Percentiles rank a stretch among this genome's conserved stretches.
Conservation (phyloP, 2,888 invertebrate species). For the Cataglyphis albicans region DNA sequence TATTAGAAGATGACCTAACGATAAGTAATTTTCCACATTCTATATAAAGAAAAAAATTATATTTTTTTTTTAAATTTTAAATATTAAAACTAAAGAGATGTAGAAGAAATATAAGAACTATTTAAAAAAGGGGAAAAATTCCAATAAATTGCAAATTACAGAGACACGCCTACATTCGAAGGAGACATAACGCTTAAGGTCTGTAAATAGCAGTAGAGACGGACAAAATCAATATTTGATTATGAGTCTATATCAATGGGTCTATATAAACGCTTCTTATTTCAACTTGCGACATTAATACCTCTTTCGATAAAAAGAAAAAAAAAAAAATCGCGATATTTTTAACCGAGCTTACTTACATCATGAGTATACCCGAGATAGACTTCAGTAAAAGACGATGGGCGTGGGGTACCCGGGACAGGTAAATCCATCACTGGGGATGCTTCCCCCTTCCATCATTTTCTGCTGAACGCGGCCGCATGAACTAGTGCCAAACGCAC, state of each 20-base stretch:
- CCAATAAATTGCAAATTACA: neutral
- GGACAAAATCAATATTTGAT: constrained; percentile 3
- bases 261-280: neutral
- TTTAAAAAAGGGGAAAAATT: neutral
- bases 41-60: neutral
- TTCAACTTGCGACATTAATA: neutral
- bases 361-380: neutral
- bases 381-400: neutral
- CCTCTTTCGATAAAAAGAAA: neutral
- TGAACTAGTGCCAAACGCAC: constrained; percentile 42
- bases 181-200: neutral
- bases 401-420: neutral
- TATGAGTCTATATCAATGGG: neutral
- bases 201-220: constrained; percentile 1
- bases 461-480: constrained; percentile 11
- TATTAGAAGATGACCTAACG: neutral
- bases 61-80: neutral
- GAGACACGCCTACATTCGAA: constrained; percentile 1
- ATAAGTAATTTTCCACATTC: neutral
- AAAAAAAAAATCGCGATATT: neutral
- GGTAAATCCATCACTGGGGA: constrained; percentile 32
- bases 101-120: neutral
- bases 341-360: neutral
- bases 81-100: neutral
- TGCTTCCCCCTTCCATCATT: constrained; percentile 35